These are phyloP conservation scores for Thalassophryne amazonica DNA, from an alignment of 2,797 vertebrate genomes.

Conservation along the genomic window DNA sequence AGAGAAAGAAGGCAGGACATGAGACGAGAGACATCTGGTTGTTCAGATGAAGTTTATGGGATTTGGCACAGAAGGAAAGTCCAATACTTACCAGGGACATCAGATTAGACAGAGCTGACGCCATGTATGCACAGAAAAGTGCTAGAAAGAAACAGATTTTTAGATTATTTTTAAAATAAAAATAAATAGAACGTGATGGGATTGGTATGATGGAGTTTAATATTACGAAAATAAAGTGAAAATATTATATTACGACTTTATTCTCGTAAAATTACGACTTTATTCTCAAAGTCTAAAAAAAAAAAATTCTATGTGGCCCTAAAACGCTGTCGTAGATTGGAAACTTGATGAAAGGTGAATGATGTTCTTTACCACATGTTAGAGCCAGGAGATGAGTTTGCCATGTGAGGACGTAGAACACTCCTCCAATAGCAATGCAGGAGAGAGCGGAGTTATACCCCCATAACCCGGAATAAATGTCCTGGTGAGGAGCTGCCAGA, in stretches of 20 bases:
- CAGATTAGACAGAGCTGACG: constrained; percentile 72
- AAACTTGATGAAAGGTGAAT: too few relatives aligned
- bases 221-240: too few relatives aligned
- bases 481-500: constrained; percentile 77
- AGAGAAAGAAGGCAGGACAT: constrained; percentile 25
- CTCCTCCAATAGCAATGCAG: constrained; percentile 82
- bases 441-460: constrained; percentile 87
- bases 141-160: constrained; percentile 42
- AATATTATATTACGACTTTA: too few relatives aligned
- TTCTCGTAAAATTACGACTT: too few relatives aligned
- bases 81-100: constrained; percentile 74
- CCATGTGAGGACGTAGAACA: constrained; percentile 89
- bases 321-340: too few relatives aligned
- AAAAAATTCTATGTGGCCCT: neutral
- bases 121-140: constrained; percentile 82
- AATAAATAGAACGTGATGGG: too few relatives aligned
- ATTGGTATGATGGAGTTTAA: too few relatives aligned
- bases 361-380: constrained; percentile 83
- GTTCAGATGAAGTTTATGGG: neutral
- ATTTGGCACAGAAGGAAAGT: neutral
- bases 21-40: constrained; percentile 16
- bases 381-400: constrained; percentile 83
- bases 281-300: too few relatives aligned
- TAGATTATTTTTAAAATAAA: neutral
- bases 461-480: constrained; percentile 84